A percentile compares a stretch with the other conserved stretches of the same genome.
Conservation (phyloP, 2,113 vertebrate species). For the Globicephala melas region DNA sequence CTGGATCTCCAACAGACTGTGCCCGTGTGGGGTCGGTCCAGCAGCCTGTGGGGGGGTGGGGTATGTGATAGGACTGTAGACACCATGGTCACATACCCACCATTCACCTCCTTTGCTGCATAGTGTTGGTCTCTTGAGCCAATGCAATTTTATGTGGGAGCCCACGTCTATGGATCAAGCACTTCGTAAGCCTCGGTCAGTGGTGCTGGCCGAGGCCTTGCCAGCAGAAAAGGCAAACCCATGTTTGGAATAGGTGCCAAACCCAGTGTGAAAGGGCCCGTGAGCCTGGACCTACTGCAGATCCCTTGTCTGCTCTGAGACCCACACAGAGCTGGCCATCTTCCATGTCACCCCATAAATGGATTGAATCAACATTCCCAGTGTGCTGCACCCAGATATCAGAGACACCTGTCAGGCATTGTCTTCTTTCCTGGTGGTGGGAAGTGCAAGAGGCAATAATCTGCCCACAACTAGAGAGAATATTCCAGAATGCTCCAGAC, state of each 20-base stretch:
- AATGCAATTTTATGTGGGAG: not conserved
- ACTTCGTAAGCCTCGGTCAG: not conserved
- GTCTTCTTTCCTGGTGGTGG: not conserved
- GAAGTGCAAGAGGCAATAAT: not conserved
- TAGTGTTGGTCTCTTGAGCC: not conserved
- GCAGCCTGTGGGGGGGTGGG: not conserved
- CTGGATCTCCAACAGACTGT: not conserved
- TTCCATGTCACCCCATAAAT: not conserved
- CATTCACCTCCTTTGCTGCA: not conserved
- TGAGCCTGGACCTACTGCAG: not conserved
- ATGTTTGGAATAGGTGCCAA: not conserved
- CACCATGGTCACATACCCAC: not conserved
- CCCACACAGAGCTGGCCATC: not conserved
- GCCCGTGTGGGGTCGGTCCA: not conserved
- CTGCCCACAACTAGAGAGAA: not conserved
- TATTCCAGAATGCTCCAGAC: not conserved
- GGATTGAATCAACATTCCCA: not conserved
- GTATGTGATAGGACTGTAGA: not conserved
- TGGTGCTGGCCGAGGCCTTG: not conserved
- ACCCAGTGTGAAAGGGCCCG: not conserved
- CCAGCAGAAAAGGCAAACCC: not conserved
- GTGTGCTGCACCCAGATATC: not conserved
- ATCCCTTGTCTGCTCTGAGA: not conserved
- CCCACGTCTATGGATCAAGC: not conserved
- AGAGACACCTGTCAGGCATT: not conserved